Evolutionary conservation across 2,888 invertebrate species (phyloP), one percentile per base, ranked within the genome.

Genomic region (Drosophila anceps): DNA sequence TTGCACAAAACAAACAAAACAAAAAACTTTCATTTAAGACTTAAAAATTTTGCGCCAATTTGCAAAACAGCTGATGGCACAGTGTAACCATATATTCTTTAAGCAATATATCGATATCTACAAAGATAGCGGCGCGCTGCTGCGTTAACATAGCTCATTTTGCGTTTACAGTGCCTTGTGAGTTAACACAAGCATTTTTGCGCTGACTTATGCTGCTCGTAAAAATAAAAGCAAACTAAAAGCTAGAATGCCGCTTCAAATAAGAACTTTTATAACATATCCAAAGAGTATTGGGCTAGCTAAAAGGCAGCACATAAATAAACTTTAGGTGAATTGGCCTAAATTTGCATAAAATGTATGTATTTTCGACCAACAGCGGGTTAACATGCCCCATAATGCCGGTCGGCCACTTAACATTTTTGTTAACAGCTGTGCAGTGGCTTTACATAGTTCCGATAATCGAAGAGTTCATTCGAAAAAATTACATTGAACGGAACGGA

Each of bases 401-500:
- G 50, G 69, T 44, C 39, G 13, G 27, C 6, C 5, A 13, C 10
- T 18, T 51, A 50, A 68, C 68, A 41, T 41, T n/a, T 18, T 9
- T 9, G 6, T 15, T n/a, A 43, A 6, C 27, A 53, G 33, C 69
- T 55, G 54, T 41, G 39, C 24, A 29, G 41, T 15, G 50, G 24
- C 31, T 69, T 54, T 35, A 50, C 53, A 69, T 29, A 61, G 59
- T 48, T 60, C 50, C 69, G 48, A 69, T 76, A 61, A 58, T 62
- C 55, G 60, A 44, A 46, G n/a, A 15, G 43, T n/a, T 74, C 80
- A 78, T 74, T 78, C 76, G 64, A 76, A 68, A 65, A 62, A 51
- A 60, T 24, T 65, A 58, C 80, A 79, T 79, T 78, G 57, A 76
- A 71, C 77, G 68, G 65, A 1, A 67, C 70, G 73, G 75, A 46